A percentile compares a stretch with the other conserved stretches of the same genome.
Conservation (phyloP, 2,797 vertebrate species). For the Myotis findleyi region DNA sequence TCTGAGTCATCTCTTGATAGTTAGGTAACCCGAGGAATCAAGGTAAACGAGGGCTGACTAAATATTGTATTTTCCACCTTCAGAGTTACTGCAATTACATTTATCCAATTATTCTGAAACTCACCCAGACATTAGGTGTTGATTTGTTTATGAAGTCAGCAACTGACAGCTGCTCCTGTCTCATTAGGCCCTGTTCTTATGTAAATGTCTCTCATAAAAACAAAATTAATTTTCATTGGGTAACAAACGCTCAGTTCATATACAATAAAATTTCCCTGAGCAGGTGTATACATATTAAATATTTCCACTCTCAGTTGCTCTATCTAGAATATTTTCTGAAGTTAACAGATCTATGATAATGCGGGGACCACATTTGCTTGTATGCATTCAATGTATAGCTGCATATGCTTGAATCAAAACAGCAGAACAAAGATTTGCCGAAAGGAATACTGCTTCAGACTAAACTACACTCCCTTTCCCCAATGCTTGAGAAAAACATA, state of each 20-base stretch:
- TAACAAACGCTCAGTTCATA: conserved; percentile 84
- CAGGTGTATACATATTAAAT: conserved; percentile 81
- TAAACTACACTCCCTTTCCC: neutral
- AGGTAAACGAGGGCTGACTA: conserved; percentile 83
- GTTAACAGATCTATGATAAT: conserved; percentile 58
- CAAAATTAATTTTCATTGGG: conserved; percentile 88
- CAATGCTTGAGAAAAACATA: neutral
- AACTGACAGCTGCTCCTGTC: conserved; percentile 88
- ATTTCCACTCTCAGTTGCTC: conserved; percentile 65
- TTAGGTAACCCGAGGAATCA: conserved; percentile 77
- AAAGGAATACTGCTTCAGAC: conserved; percentile 27
- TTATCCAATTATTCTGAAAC: conserved; percentile 87
- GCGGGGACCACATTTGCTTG: neutral
- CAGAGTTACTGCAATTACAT: conserved; percentile 88
- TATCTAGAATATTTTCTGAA: conserved; percentile 63
- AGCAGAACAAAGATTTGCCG: conserved; percentile 20
- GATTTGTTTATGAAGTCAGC: conserved; percentile 90
- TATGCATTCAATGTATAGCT: conserved; percentile 66
- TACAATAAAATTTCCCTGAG: conserved; percentile 79
- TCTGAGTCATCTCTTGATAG: conserved; percentile 75
- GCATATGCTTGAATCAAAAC: conserved; percentile 64
- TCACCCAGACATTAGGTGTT: conserved; percentile 88
- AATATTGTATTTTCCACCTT: conserved; percentile 87
- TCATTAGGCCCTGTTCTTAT: conserved; percentile 89
- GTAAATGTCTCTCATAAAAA: conserved; percentile 88